These are phyloP conservation scores for Dynastes grantii DNA, from an alignment of 2,888 invertebrate genomes.

Conservation along the genomic window DNA sequence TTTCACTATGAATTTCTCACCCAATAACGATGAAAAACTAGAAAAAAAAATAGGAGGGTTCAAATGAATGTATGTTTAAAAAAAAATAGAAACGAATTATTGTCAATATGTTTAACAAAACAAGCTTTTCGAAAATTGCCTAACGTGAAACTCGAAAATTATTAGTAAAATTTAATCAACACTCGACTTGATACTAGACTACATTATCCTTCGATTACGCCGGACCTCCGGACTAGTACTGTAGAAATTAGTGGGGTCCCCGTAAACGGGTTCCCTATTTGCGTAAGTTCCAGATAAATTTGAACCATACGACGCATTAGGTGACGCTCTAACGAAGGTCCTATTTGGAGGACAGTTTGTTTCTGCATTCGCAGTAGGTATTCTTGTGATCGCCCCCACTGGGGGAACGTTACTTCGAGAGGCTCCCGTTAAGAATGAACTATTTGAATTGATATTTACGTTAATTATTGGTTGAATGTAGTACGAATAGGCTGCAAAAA, in stretches of 20 bases:
- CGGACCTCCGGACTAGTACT: conserved; percentile 65
- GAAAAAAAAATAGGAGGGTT: not conserved
- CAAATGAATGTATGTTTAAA: not conserved
- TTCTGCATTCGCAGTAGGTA: not conserved
- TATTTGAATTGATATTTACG: conserved; percentile 62
- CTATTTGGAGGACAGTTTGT: not conserved
- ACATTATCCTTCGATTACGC: conserved; percentile 66
- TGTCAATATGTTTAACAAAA: conserved; percentile 15
- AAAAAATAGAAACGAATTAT: not conserved
- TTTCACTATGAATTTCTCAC: not conserved
- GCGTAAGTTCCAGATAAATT: conserved; percentile 21
- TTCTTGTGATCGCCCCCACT: not conserved
- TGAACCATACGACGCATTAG: conserved; percentile 20
- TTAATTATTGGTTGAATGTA: conserved; percentile 68
- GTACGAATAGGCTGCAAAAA: conserved; percentile 65
- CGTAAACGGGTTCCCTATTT: conserved; percentile 64
- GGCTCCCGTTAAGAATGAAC: conserved; percentile 53
- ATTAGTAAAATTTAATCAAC: conserved; percentile 6
- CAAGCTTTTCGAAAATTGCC: conserved; percentile 3
- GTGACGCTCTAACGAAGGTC: not conserved
- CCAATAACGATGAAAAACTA: not conserved
- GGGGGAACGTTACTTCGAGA: not conserved
- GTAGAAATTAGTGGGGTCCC: conserved; percentile 65
- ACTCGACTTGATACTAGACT: not conserved
- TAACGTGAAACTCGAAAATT: conserved; percentile 28